Evolutionary conservation across 2,888 invertebrate species (phyloP), one percentile per base, ranked within the genome.

Genomic region (Calameuta pallipes): DNA sequence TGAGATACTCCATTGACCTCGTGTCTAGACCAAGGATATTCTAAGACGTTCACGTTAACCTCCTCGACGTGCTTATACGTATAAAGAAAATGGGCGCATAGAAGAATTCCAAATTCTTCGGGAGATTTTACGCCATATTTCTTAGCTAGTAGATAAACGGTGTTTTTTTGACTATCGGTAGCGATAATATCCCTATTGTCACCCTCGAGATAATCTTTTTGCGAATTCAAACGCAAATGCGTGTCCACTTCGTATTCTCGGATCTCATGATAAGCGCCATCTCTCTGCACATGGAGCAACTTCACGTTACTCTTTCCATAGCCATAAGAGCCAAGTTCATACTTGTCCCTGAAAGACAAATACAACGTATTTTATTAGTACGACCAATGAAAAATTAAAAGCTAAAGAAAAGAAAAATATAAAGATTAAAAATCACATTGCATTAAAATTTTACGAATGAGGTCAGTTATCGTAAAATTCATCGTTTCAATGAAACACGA

Each of bases 81-180:
- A 82, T 94, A 94, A 75, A 96, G 92, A 87, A 96, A 96, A 90
- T 96, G 96, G 79, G 94, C 93, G 86, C 95, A 94, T 31, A 96
- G 93, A n/a, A 95, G 91, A 33, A 96, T 92, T 1, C 94, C 96
- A 89, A 96, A 97, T 86, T 95, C 95, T 90, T 97, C 97, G 0
- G 96, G 96, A 36, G 95, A 95, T 84, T 94, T 94, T 41, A 96
- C 94, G 75, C 96, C 96, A 88, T 95, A 93, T 86, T 96, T 95
- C 88, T 96, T 96, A 11, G 96, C 96, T 83, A 96, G 90, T 69
- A 96, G 91, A 88, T 96, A 96, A 69, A 96, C 95, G 1, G 96
- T 96, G 88, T 97, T 97, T 92, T 96, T 96, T 90, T 96, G 96
- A 0, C 96, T 95, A 88, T 96, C 96, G 0, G 96, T 96, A 15